These are phyloP conservation scores for Cranoglanis bouderius DNA, from an alignment of 2,113 vertebrate species.

Conservation along the genomic window DNA sequence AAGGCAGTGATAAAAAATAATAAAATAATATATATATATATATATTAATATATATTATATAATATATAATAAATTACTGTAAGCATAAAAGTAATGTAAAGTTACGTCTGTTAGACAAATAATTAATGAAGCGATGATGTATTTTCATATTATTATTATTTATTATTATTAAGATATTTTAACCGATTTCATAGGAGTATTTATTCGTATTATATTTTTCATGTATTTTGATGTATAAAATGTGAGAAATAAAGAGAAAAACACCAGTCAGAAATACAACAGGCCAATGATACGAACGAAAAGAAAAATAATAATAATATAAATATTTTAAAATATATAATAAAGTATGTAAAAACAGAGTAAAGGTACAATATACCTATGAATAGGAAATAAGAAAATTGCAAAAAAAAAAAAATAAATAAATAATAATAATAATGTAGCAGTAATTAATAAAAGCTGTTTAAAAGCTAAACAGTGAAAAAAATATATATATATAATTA, in stretches of 20 bases:
- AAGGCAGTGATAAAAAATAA: neutral
- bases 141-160: neutral
- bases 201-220: neutral
- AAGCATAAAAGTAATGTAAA: too few species aligned
- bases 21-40: neutral
- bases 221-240: neutral
- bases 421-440: too few species aligned
- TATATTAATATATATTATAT: neutral
- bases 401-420: too few species aligned
- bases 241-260: neutral
- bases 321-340: too few species aligned
- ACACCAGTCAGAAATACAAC: neutral
- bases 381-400: too few species aligned
- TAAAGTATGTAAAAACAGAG: too few species aligned
- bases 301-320: neutral
- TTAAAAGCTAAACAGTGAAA: too few species aligned
- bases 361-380: too few species aligned
- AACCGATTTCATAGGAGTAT: neutral
- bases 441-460: too few species aligned
- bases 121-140: too few species aligned
- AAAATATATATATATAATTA: too few species aligned
- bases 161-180: neutral
- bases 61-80: neutral
- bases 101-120: too few species aligned
- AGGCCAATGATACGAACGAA: neutral